Percentiles rank a stretch among this genome's conserved stretches.
phyloP scores from a whole-genome alignment of 1,140 invertebrate species.

The Homarus americanus region DNA sequence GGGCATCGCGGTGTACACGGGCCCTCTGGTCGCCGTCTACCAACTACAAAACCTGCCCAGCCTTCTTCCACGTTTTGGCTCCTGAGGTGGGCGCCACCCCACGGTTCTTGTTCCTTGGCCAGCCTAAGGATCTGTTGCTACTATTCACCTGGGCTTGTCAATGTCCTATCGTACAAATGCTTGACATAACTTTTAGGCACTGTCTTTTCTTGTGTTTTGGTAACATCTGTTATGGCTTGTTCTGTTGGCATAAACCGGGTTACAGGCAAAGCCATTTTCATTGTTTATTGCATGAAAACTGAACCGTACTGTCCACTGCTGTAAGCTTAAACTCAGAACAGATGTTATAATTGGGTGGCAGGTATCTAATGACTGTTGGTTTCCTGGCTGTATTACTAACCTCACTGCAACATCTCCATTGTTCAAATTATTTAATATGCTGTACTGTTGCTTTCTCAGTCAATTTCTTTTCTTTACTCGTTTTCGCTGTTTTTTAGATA shows the following conservation, averaged over 20 bases:
- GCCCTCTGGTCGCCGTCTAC: conserved; percentile 66
- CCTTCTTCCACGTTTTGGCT: conserved; percentile 72
- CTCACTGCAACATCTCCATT: background rate
- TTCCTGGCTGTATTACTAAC: background rate
- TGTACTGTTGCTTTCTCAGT: too few relatives aligned
- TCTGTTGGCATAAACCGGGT: background rate
- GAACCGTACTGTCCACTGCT: background rate
- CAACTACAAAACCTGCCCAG: conserved; percentile 72
- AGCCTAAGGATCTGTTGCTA: conserved; percentile 48
- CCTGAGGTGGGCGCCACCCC: conserved; percentile 64
- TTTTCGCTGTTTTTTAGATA: too few relatives aligned
- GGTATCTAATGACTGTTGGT: background rate
- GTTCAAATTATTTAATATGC: background rate
- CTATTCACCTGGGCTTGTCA: conserved; percentile 35
- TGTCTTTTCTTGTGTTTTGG: conserved; percentile 16
- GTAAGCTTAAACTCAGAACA: background rate
- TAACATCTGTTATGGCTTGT: background rate
- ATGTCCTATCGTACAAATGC: conserved; percentile 28
- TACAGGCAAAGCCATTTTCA: background rate
- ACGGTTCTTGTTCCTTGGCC: conserved; percentile 46
- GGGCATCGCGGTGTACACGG: conserved; percentile 42
- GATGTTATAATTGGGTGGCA: background rate
- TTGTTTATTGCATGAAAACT: conserved; percentile 10
- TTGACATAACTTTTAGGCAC: conserved; percentile 44
- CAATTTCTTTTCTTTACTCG: too few relatives aligned